phyloP scores from a whole-genome alignment of 92 coral and sea anemone species.

The Epizoanthus illoricatus region DNA sequence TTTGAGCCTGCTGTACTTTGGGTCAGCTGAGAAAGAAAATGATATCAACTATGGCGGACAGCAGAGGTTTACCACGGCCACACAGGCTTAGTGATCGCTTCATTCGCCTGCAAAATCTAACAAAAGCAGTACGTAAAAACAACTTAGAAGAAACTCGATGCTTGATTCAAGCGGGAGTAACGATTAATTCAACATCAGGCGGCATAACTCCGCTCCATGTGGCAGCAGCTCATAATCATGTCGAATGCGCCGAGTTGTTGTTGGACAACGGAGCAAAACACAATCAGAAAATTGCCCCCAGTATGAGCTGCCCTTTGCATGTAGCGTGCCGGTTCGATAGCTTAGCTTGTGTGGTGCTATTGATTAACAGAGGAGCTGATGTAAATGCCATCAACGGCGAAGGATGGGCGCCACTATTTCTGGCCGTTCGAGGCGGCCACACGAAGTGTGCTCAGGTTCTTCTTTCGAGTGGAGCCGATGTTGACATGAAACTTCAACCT shows the following conservation, averaged over 20 bases:
- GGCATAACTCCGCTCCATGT: conserved; percentile 68
- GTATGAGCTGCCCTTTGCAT: conserved; percentile 56
- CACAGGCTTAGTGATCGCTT: conserved; percentile 42
- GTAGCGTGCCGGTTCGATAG: conserved; percentile 66
- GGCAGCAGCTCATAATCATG: conserved; percentile 68
- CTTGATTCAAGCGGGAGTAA: conserved; percentile 57
- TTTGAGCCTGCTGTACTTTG: conserved; percentile 37
- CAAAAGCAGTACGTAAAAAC: conserved; percentile 62
- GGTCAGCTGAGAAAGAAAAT: conserved; percentile 27
- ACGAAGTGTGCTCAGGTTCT: conserved; percentile 53
- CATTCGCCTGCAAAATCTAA: conserved; percentile 53
- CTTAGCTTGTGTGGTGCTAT: conserved; percentile 63
- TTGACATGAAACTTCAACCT: conserved; percentile 44
- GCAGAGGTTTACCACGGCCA: conserved; percentile 9
- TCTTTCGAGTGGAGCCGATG: conserved; percentile 50
- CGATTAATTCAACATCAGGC: conserved; percentile 58
- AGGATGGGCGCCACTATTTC: conserved; percentile 69
- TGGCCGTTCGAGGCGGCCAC: conserved; percentile 65
- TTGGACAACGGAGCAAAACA: conserved; percentile 56
- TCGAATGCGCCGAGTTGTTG: conserved; percentile 67
- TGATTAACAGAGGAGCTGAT: conserved; percentile 57
- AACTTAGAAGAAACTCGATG: conserved; percentile 52
- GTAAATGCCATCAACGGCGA: conserved; percentile 63
- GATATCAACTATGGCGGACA: conserved; percentile 39
- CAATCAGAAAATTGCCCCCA: conserved; percentile 52